Percentiles rank a stretch among this genome's conserved stretches.
Evolutionary conservation across 2,888 invertebrate genomes (phyloP).

Genomic region (Metopia argyrocephala): DNA sequence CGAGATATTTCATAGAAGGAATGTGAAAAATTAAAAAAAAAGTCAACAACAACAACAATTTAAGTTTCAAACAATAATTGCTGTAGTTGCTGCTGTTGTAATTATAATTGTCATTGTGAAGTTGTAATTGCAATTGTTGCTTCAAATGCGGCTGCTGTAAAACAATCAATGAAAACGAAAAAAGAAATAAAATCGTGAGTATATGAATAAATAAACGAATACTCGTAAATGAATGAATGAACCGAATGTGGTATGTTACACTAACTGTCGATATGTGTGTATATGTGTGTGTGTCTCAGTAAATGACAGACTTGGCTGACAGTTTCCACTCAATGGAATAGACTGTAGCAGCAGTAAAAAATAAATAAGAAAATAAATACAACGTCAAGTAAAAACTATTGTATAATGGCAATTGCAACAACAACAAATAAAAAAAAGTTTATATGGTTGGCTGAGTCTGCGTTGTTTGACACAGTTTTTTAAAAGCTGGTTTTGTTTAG

Average conservation of each 20-base stretch:
- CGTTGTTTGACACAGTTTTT: conserved; percentile 61
- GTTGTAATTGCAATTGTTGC: conserved; percentile 1
- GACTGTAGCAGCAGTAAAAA: no score
- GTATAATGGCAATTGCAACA: background rate
- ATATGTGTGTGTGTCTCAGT: background rate
- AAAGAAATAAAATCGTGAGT: conserved; percentile 13
- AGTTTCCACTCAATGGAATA: no score
- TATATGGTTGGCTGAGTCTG: conserved; percentile 58
- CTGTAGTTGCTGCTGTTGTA: background rate
- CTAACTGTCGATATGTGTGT: background rate
- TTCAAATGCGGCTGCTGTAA: conserved; percentile 7
- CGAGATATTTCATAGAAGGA: background rate
- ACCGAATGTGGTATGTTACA: no score
- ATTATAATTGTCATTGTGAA: background rate
- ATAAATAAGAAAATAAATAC: background rate
- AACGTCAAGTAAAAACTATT: background rate
- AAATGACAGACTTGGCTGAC: background rate
- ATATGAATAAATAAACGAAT: background rate
- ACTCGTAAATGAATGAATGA: background rate
- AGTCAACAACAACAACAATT: background rate
- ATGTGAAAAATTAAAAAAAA: background rate
- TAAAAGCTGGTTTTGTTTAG: conserved; percentile 29
- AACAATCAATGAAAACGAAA: conserved; percentile 31
- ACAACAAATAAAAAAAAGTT: conserved; percentile 35
- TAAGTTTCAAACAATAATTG: background rate